phyloP scores from a whole-genome alignment of 2,797 vertebrate genomes.

The Coluber constrictor region DNA sequence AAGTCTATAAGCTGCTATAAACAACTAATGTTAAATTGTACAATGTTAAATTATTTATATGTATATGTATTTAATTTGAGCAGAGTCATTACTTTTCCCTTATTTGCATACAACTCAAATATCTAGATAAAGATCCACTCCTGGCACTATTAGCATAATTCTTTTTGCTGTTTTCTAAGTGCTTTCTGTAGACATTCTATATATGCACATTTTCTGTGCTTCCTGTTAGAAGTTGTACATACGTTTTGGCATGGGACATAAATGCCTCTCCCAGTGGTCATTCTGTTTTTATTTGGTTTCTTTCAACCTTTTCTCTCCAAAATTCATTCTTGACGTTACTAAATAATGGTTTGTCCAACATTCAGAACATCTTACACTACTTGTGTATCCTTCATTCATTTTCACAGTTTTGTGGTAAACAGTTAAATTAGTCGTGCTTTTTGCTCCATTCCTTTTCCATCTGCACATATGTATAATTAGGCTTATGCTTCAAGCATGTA shows the following conservation, averaged over 20 bases:
- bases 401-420: not conserved
- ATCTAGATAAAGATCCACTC: not conserved
- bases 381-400: not conserved
- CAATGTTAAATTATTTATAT: not conserved
- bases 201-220: not conserved
- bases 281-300: not conserved
- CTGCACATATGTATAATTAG: not conserved
- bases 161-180: not conserved
- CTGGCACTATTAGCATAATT: not conserved
- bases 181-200: not conserved
- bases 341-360: not conserved
- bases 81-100: not conserved
- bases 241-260: not conserved
- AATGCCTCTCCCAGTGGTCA: not conserved
- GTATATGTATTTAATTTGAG: not conserved
- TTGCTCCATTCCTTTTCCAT: not conserved
- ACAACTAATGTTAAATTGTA: not conserved
- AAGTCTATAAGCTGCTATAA: slow-evolving; percentile 56
- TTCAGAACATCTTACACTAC: not conserved
- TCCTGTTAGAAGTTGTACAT: not conserved
- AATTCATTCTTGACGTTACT: not conserved
- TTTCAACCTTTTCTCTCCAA: not conserved
- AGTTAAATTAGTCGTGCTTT: not conserved
- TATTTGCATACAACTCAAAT: not conserved
- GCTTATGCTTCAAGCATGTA: not conserved